Evolutionary conservation across 2,888 invertebrate genomes (phyloP).

Genomic region (Caenorhabditis panamensis): DNA sequence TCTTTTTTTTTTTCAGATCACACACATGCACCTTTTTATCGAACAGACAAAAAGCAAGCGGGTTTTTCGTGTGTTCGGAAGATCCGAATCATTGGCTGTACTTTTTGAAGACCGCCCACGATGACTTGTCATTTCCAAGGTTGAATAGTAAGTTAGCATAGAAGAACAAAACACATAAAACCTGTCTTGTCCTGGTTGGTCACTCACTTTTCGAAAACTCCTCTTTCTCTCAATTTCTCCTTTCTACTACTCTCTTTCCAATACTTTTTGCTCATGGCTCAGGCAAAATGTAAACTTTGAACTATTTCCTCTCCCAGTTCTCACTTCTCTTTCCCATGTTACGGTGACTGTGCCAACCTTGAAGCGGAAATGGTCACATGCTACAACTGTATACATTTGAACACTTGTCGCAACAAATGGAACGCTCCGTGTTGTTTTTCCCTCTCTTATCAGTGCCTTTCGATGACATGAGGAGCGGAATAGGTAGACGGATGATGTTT

Average conservation of each 20-base stretch:
- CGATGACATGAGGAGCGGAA: background rate
- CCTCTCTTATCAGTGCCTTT: conserved; percentile 7
- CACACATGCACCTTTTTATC: conserved; percentile 10
- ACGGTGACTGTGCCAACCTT: conserved; percentile 2
- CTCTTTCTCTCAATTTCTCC: too few species aligned
- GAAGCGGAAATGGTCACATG: conserved; percentile 3
- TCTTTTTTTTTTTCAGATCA: conserved; percentile 32
- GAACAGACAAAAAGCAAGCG: conserved; percentile 1
- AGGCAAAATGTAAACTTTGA: background rate
- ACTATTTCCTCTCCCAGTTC: background rate
- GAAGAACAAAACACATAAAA: background rate
- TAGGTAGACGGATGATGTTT: too few species aligned
- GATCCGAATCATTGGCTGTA: too few species aligned
- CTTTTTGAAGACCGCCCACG: background rate
- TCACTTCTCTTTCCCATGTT: background rate
- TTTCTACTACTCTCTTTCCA: too few species aligned
- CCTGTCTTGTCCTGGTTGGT: background rate
- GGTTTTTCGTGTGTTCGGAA: background rate
- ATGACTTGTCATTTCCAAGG: background rate
- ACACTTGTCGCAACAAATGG: background rate
- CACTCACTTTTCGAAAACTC: too few species aligned
- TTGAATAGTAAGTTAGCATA: conserved; percentile 9
- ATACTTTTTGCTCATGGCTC: background rate
- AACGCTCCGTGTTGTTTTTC: background rate
- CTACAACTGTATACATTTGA: background rate